These are phyloP conservation scores for Neostethus bicornis DNA, from an alignment of 2,797 vertebrate genomes.

Conservation along the genomic window DNA sequence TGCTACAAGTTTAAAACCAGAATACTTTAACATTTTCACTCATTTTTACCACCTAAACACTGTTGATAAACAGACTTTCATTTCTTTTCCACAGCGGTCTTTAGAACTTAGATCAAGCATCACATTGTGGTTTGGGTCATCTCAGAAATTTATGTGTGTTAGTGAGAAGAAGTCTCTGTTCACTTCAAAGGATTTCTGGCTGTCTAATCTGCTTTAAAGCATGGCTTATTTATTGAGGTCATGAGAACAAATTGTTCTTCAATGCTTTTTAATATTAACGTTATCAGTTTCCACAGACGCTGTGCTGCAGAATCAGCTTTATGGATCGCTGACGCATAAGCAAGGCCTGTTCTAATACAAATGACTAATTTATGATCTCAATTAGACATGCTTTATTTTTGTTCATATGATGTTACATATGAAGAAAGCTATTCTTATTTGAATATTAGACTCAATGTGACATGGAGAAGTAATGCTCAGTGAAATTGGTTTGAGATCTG, in stretches of 20 bases:
- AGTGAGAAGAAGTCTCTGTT: constrained; percentile 6
- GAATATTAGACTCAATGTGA: background rate
- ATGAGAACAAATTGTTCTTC: constrained; percentile 17
- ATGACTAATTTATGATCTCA: background rate
- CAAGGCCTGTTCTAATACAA: background rate
- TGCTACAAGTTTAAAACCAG: background rate
- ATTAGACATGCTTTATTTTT: background rate
- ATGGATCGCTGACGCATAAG: constrained; percentile 1
- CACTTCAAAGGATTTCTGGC: constrained; percentile 23
- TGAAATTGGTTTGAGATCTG: background rate
- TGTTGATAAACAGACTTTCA: background rate
- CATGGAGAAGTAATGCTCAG: background rate
- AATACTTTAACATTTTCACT: constrained; percentile 2
- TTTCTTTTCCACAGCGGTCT: too few relatives aligned
- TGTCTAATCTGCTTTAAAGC: constrained; percentile 14
- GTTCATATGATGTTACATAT: background rate
- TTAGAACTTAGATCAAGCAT: background rate
- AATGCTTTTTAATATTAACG: constrained; percentile 9
- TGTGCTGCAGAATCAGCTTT: constrained; percentile 7
- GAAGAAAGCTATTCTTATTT: background rate
- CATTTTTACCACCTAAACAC: background rate
- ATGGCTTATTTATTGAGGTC: constrained; percentile 29
- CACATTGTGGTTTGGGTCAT: background rate
- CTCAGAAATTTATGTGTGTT: constrained; percentile 1
- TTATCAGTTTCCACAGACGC: constrained; percentile 9